Evolutionary conservation across 2,797 vertebrate genomes (phyloP), one percentile per base, ranked within the genome.

Genomic region (Eulemur rubriventer): DNA sequence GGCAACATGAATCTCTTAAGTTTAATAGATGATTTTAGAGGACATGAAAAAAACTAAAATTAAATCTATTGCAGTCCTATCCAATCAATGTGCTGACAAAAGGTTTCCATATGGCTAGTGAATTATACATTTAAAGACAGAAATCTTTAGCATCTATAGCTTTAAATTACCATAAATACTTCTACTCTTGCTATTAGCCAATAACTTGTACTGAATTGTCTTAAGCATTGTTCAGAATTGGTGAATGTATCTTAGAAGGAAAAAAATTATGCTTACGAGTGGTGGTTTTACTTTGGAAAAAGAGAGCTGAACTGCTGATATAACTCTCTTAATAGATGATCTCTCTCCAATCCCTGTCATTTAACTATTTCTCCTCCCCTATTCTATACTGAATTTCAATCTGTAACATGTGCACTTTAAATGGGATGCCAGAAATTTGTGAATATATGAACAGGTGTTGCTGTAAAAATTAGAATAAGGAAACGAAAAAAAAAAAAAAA

Each of bases 401-500:
- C 50, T 82, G 59, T 50, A 93, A 70, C 86, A 96, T 92, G 87
- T 46, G 52, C n/a, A 93, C 28, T 86, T 96, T 73, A 91, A 94
- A 50, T 96, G 67, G 7, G 12, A 81, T 95, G 65, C 63, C 87
- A 90, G 83, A 65, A 41, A 91, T 81, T 92, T 35, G 72, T 57
- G 72, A 97, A 76, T 82, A 93, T 63, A 76, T 61, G 82, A 95
- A 76, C 93, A 97, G 86, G 86, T 96, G 95, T 94, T 96, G 35
- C 7, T 93, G 41, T 91, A 94, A 96, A 97, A 96, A 97, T 97
- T 96, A 96, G 96, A 93, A 85, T 6, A 87, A 72, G 70, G 89
- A 97, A 96, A 73, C 86, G n/a, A 52, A 89, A 80, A 41, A 43
- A 89, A 80, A 41, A 43, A 82, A 46, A 50, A 72, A 55, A 70